Evolutionary conservation across 2,797 vertebrate genomes (phyloP).

Genomic region (Netta rufina): DNA sequence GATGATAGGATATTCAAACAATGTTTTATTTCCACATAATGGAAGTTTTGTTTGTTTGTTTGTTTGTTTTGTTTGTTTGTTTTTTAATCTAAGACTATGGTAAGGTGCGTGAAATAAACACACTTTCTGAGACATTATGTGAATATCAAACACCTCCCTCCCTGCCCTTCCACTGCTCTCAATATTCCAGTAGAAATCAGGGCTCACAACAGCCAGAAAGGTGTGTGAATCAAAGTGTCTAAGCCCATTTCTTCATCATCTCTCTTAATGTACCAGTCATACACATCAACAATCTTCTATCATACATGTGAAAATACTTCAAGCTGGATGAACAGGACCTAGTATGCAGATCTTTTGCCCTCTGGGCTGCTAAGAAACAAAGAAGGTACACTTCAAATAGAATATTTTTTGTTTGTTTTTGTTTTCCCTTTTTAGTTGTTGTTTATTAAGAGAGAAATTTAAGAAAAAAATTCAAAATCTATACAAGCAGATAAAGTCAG

Average conservation of each 20-base stretch:
- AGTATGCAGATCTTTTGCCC: not conserved
- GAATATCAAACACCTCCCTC: not conserved
- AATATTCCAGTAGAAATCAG: not conserved
- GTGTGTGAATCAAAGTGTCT: not conserved
- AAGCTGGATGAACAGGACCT: not conserved
- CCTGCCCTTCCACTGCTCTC: not conserved
- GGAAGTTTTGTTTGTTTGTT: not conserved
- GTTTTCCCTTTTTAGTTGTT: not conserved
- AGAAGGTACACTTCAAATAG: not conserved
- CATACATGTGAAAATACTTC: not conserved
- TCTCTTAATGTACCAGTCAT: not conserved
- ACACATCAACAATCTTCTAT: not conserved
- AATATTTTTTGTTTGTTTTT: not conserved
- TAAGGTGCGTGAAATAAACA: not conserved
- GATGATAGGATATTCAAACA: not conserved
- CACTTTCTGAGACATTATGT: rapidly evolving
- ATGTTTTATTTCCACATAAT: not conserved
- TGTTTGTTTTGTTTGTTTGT: not conserved
- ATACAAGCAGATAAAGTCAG: not conserved
- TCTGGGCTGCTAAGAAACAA: not conserved
- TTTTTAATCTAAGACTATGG: not conserved
- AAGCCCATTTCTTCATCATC: not conserved
- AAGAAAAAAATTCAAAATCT: not conserved
- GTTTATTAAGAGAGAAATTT: not conserved
- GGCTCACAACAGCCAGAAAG: not conserved